Evolutionary conservation across 2,797 vertebrate species (phyloP), one percentile per base, ranked within the genome.

Genomic region (Zonotrichia albicollis): DNA sequence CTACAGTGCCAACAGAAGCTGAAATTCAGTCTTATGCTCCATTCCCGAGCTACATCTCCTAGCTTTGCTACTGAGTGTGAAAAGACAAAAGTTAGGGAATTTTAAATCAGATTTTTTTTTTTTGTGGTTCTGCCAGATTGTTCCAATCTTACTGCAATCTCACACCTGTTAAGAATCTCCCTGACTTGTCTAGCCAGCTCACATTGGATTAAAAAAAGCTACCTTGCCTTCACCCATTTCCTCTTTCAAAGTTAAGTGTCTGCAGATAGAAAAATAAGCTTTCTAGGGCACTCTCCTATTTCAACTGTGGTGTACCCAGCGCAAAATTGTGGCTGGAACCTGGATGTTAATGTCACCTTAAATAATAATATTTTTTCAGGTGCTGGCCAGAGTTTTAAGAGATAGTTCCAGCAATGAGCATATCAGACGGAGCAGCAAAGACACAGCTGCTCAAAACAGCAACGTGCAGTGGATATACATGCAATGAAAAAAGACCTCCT

Each of bases 291-390:
- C 5, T 87, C 87, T 94, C 38, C 1, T 50, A 70, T 84, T 85
- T 87, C 82, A 78, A 23, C n/a, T 16, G 26, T 36, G 70, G 36
- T 18, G 18, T 48, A 21, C 51, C 70, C 64, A 73, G 42, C 40
- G 60, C 73, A 86, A 86, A 89, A 73, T 0, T 66, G 68, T 51
- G 42, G 32, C 66, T 76, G 73, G 34, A 89, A 62, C 43, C 36
- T 50, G 74, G 48, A 60, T 71, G 53, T 54, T 88, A 94, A 86
- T 78, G 67, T 53, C 77, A 75, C 53, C 74, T 66, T 86, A 76
- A 91, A 86, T 45, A 72, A 84, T 34, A 89, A 77, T 92, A 79
- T 93, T 93, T 92, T 93, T 95, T 87, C 91, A 96, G 87, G 82
- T 89, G 84, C 62, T 85, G 43, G 34, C 22, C 55, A 55, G 67